phyloP scores from a whole-genome alignment of 2,113 vertebrate species.

The Colossoma macropomum region DNA sequence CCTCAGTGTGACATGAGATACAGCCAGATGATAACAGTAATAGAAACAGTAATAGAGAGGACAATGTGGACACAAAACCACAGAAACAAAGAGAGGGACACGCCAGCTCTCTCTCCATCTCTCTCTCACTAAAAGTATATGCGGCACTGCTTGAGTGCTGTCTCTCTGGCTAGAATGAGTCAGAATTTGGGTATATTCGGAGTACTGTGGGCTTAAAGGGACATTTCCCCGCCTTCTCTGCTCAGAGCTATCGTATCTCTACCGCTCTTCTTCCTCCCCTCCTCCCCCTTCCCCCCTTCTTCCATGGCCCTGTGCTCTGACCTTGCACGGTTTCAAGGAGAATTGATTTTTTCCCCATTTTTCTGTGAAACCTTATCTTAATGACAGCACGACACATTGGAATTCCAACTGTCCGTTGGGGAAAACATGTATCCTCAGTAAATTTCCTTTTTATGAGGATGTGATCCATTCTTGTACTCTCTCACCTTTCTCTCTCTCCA shows the following conservation, averaged over 20 bases:
- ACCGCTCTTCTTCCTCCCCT: constrained; percentile 31
- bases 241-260: constrained; percentile 46
- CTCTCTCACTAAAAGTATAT: constrained; percentile 12
- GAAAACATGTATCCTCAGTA: constrained; percentile 11
- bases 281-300: neutral
- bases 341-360: constrained; percentile 74
- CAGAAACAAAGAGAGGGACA: neutral
- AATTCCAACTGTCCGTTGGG: constrained; percentile 56
- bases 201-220: constrained; percentile 9
- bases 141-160: neutral
- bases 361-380: constrained; percentile 72
- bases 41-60: neutral
- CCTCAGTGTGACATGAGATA: neutral
- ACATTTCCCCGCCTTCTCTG: constrained; percentile 17
- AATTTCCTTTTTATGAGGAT: neutral
- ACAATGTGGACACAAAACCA: neutral
- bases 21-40: neutral
- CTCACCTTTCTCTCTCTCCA: constrained; percentile 38
- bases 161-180: neutral
- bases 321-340: constrained; percentile 77
- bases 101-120: neutral
- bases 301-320: constrained; percentile 61
- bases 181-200: constrained; percentile 17
- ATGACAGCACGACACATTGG: constrained; percentile 63
- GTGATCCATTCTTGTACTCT: constrained; percentile 57